These are phyloP conservation scores for Bryconaethiops microstoma DNA, from an alignment of 2,797 vertebrate genomes.

Conservation along the genomic window DNA sequence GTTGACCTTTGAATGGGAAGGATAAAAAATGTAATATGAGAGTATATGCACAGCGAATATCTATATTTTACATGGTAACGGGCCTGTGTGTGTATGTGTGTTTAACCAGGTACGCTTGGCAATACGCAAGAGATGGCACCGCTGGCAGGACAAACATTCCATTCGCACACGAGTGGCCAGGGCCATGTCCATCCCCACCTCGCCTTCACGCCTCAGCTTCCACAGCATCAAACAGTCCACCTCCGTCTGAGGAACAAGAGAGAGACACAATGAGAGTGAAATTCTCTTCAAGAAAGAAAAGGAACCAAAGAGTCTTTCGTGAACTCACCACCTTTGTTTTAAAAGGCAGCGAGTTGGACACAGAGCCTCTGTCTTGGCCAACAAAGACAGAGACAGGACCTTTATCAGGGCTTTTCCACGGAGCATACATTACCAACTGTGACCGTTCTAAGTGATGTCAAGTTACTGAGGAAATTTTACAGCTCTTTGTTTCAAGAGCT, in stretches of 20 bases:
- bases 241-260: constrained; percentile 73
- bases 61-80: too few species aligned
- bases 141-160: constrained; percentile 93
- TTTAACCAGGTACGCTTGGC: constrained; percentile 85
- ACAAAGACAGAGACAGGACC: neutral
- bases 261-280: neutral
- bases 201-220: constrained; percentile 89
- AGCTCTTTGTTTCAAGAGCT: neutral
- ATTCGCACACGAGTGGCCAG: constrained; percentile 84
- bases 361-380: too few species aligned
- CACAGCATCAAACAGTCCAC: constrained; percentile 95
- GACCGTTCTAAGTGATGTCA: neutral
- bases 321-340: neutral
- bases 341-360: neutral
- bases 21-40: too few species aligned
- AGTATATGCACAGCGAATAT: neutral
- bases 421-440: neutral
- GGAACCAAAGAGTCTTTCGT: neutral
- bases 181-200: constrained; percentile 91
- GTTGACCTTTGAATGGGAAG: too few species aligned
- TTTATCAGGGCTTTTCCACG: neutral
- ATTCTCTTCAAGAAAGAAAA: neutral
- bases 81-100: constrained; percentile 16
- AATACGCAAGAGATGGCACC: constrained; percentile 88
- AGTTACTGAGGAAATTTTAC: neutral